A percentile compares a stretch with the other conserved stretches of the same genome.
Evolutionary conservation across 2,888 invertebrate species (phyloP).

Genomic region (Cosmia trapezina): DNA sequence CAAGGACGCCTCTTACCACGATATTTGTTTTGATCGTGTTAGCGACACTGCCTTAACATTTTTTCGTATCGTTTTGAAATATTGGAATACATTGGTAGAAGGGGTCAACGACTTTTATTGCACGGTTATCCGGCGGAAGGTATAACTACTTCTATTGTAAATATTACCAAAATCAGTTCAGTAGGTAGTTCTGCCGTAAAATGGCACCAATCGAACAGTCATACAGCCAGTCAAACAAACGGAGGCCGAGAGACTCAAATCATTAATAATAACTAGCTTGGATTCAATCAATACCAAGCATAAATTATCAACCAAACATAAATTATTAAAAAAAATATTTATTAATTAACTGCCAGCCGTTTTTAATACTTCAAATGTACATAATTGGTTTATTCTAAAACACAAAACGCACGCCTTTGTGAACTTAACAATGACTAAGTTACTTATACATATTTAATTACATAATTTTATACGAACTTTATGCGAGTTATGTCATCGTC

Average conservation of each 20-base stretch:
- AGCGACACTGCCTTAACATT: no score
- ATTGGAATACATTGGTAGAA: no score
- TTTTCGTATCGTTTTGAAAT: no score
- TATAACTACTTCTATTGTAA: not conserved
- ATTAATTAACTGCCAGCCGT: not conserved
- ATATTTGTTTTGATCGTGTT: no score
- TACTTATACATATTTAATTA: slow-evolving; percentile 48
- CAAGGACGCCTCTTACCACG: no score
- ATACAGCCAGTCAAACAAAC: not conserved
- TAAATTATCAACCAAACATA: slow-evolving; percentile 19
- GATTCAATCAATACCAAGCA: slow-evolving; percentile 7
- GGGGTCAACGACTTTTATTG: no score
- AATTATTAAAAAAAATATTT: not conserved
- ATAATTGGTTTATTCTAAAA: slow-evolving; percentile 21
- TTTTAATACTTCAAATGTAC: slow-evolving; percentile 8
- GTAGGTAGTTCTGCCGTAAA: not conserved
- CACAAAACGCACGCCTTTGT: slow-evolving; percentile 46
- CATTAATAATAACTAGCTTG: not conserved
- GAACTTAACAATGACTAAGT: slow-evolving; percentile 30
- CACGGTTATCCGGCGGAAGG: no score
- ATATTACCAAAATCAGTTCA: not conserved
- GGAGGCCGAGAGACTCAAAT: not conserved
- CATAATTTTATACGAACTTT: slow-evolving; percentile 31
- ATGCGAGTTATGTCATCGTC: slow-evolving; percentile 45
- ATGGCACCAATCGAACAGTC: not conserved